A percentile compares a stretch with the other conserved stretches of the same genome.
Evolutionary conservation across 2,888 invertebrate genomes (phyloP).

Genomic region (Trileptium ribeirensis): DNA sequence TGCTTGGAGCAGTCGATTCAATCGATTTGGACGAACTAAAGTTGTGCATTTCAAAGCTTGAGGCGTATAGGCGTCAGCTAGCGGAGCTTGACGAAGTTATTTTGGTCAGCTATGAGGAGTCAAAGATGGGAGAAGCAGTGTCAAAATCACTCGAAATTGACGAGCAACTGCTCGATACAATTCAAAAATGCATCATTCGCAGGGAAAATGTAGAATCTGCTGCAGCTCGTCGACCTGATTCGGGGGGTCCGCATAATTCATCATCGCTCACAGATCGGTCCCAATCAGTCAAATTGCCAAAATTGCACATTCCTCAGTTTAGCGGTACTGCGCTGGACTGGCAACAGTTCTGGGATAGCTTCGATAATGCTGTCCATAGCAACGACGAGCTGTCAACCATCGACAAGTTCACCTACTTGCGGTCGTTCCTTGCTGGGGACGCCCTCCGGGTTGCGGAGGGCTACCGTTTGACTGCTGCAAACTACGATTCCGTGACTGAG

Average conservation of each 20-base stretch:
- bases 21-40: no score
- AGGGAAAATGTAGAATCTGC: background rate
- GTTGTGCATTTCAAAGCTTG: no score
- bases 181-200: background rate
- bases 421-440: slow-evolving; percentile 1
- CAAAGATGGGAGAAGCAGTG: no score
- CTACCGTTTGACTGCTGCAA: background rate
- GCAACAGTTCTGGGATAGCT: background rate
- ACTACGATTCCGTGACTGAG: background rate
- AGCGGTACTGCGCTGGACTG: background rate
- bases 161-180: no score
- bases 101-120: no score
- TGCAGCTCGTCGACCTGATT: background rate
- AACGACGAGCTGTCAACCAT: background rate
- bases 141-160: no score
- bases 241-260: background rate
- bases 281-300: background rate
- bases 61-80: no score
- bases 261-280: background rate
- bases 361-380: background rate
- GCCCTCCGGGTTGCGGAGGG: background rate
- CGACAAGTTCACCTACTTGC: background rate
- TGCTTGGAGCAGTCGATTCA: no score
- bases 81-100: no score
- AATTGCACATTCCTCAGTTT: background rate